phyloP scores from a whole-genome alignment of 2,113 vertebrate genomes.

The Pantherophis guttatus region DNA sequence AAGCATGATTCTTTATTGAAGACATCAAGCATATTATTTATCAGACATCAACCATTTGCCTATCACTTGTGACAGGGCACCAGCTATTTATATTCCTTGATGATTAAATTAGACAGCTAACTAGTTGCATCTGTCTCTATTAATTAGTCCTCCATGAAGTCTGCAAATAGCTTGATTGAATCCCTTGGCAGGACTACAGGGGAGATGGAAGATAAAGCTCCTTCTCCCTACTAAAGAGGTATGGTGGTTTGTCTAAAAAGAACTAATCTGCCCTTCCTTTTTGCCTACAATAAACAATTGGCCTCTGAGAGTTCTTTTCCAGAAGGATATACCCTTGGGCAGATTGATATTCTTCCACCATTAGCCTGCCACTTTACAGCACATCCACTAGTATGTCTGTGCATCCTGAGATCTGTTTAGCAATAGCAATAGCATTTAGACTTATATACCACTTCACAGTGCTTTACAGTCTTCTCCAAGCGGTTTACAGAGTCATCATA shows the following conservation, averaged over 20 bases:
- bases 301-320: not conserved
- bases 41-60: not conserved
- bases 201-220: not conserved
- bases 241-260: not conserved
- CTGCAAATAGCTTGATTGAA: slow-evolving; percentile 4
- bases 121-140: slow-evolving; percentile 23
- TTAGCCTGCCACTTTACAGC: not conserved
- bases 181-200: not conserved
- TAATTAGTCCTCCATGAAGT: slow-evolving; percentile 5
- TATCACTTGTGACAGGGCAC: slow-evolving; percentile 5
- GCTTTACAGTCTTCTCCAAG: too few species aligned
- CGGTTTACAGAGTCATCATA: too few species aligned
- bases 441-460: too few species aligned
- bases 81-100: slow-evolving; percentile 10
- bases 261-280: not conserved
- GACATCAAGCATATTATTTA: not conserved
- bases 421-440: too few species aligned
- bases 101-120: slow-evolving; percentile 22
- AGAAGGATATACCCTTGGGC: not conserved
- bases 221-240: not conserved
- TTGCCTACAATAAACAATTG: not conserved
- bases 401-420: not conserved
- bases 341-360: not conserved
- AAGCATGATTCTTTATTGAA: not conserved
- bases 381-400: not conserved